phyloP scores from a whole-genome alignment of 2,113 vertebrate species.

The Tragulus kanchil region DNA sequence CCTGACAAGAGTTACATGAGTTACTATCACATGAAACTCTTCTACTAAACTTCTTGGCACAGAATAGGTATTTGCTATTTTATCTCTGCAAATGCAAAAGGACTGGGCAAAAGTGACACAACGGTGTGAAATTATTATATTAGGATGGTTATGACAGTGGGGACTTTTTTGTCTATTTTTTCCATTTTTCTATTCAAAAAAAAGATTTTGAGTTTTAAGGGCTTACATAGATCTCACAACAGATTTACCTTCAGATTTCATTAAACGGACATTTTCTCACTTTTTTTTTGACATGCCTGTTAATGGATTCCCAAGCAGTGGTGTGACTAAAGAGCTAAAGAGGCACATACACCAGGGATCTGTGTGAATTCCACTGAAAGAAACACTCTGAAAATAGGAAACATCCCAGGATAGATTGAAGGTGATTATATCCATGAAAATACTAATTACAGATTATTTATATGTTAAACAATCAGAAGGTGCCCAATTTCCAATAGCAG shows the following conservation, averaged over 20 bases:
- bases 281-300: background rate
- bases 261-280: background rate
- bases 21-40: background rate
- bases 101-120: background rate
- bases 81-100: background rate
- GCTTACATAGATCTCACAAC: background rate
- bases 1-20: background rate
- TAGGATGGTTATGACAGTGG: background rate
- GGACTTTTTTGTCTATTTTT: background rate
- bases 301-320: constrained; percentile 16
- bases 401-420: background rate
- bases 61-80: background rate
- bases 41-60: background rate
- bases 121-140: background rate
- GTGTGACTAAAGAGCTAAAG: background rate
- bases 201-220: constrained; percentile 36
- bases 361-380: background rate
- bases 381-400: background rate
- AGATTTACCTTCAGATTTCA: constrained; percentile 11
- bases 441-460: background rate
- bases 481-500: background rate
- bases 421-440: background rate
- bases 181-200: constrained; percentile 55
- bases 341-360: background rate
- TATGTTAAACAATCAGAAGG: background rate